Percentiles rank a stretch among this genome's conserved stretches.
Evolutionary conservation across 2,113 vertebrate genomes (phyloP).

Genomic region (Xiphophorus couchianus): DNA sequence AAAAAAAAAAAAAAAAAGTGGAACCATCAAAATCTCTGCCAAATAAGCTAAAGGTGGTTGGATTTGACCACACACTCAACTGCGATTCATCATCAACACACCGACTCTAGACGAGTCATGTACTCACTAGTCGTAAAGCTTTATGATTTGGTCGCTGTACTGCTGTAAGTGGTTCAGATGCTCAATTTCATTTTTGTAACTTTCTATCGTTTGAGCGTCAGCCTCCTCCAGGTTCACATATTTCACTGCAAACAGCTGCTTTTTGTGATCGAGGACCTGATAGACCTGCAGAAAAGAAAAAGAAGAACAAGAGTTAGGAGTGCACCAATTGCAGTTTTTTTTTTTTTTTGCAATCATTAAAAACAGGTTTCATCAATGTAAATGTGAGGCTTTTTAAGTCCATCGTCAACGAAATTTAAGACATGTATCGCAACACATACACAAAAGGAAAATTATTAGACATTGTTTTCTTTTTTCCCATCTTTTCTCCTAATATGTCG

Average conservation of each 20-base stretch:
- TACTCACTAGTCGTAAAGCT: constrained; percentile 94
- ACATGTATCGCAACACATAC: no score
- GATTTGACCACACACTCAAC: no score
- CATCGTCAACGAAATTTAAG: no score
- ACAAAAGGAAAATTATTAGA: no score
- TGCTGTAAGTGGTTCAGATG: constrained; percentile 93
- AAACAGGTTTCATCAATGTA: no score
- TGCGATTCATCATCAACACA: background rate
- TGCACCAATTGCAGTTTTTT: no score
- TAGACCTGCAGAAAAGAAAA: constrained; percentile 84
- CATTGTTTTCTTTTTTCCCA: no score
- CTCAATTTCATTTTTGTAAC: constrained; percentile 97
- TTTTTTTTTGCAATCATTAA: no score
- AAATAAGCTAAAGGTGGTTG: background rate
- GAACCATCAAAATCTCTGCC: background rate
- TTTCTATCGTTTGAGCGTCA: constrained; percentile 89
- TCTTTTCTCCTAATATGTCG: no score
- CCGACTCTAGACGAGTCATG: background rate
- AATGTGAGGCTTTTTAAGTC: no score
- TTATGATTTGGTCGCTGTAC: constrained; percentile 96
- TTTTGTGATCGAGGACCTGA: constrained; percentile 93
- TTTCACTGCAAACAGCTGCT: constrained; percentile 93
- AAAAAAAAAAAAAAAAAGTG: constrained; percentile 29
- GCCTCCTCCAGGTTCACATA: constrained; percentile 93
- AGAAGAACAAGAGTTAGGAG: no score